Base-by-base conservation (phyloP, 2,113 vertebrate species). In the Jacana jacana region DNA sequence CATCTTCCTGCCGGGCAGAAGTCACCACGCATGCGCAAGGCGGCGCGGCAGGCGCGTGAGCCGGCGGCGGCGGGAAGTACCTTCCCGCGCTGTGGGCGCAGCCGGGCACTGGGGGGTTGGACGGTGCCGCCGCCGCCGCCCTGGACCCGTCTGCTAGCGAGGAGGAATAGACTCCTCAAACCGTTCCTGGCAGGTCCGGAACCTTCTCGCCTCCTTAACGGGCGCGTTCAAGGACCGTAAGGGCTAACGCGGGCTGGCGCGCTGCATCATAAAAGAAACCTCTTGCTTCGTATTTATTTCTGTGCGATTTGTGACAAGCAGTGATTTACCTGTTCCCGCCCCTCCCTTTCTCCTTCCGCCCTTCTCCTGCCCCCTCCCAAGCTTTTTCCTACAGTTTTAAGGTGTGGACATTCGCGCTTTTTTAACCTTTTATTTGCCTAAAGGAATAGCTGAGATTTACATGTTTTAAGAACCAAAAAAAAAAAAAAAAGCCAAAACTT, bases 141-240 rank as follows among this genome's bases (percentile, higher is more conserved):
- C 6, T 14, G 42, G 42, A 42, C 42, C 40, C 40, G 40, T 42
- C 40, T 13, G 10, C 40, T 42, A 13, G 10, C 40, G 40, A 10
- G 10, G 40, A 15, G 13, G 17, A 14, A 12, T 4, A 6, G 14
- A 7, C 9, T 16, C 51, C 10, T 4, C 49, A 1, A 8, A 18
- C 8, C 0, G 6, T 37, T 13, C 2, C 17, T 3, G 8, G 24
- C 44, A 2, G 8, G 20, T 0, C 14, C 2, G 1, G 7, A 7
- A 8, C 17, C 15, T 10, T 6, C 52, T n/a, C 20, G 3, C 7
- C 44, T 1, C 7, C 33, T 3, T 10, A 28, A 19, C 12, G 7
- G 18, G 7, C 10, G 14, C 17, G 7, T 33, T 35, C 61, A 5
- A 9, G 13, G 15, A 10, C 35, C 6, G 7, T 20, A 10, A 39